phyloP scores from a whole-genome alignment of 2,888 invertebrate genomes.

The Cephus spinipes region DNA sequence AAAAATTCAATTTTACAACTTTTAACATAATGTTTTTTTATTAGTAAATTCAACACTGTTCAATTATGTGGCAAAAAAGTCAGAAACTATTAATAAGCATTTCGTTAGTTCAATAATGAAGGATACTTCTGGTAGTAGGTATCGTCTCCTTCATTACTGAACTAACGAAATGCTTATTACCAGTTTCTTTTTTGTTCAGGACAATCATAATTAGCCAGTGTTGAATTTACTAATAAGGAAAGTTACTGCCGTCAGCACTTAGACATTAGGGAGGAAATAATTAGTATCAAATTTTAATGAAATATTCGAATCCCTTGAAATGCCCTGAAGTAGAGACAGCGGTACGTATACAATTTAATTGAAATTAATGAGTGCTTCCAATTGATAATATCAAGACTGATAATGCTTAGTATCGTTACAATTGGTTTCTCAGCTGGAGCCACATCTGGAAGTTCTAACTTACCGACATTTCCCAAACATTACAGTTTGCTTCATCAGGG shows the following conservation, averaged over 20 bases:
- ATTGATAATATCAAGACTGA: not conserved
- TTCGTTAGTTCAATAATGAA: not conserved
- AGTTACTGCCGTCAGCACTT: not conserved
- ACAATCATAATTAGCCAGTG: not conserved
- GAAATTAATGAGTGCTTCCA: constrained; percentile 46
- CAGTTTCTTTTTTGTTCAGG: not conserved
- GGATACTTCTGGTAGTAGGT: no score
- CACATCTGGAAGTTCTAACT: no score
- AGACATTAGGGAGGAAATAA: not conserved
- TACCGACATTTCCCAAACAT: no score
- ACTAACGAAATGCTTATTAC: not conserved
- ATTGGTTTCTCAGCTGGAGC: no score
- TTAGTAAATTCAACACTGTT: no score
- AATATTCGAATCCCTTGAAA: not conserved
- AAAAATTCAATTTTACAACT: no score
- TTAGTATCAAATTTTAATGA: not conserved
- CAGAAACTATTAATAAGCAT: not conserved
- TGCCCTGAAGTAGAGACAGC: constrained; percentile 13
- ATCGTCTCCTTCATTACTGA: not conserved
- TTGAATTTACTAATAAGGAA: not conserved
- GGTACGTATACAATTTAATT: constrained; percentile 35
- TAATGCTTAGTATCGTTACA: not conserved
- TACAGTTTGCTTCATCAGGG: no score
- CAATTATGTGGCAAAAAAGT: not conserved
- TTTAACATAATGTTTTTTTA: no score